Base-by-base conservation (phyloP, 2,888 invertebrate species). In the Gastracanthus pulcherrimus region DNA sequence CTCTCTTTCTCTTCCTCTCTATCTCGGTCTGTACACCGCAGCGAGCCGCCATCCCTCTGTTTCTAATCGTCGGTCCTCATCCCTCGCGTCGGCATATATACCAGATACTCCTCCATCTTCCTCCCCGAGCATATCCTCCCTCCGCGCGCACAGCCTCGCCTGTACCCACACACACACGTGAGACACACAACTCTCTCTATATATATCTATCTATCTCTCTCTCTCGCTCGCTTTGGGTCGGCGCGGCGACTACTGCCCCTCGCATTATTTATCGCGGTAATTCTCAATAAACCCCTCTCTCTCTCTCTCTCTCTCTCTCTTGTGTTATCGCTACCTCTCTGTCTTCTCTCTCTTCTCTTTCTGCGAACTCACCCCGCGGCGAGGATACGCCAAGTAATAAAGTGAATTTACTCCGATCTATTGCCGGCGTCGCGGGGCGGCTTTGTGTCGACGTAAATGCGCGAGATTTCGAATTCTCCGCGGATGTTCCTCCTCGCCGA, bases 191-290 rank as follows among this genome's bases (percentile, higher is more conserved):
- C 13, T 16, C 41, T 16, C 45, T n/a, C n/a, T 34, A 13, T 64
- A 2, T 23, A 3, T 9, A 5, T 64, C 34, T 38, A 0, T 31
- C n/a, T 34, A n/a, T 31, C n/a, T 31, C 41, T 69, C 48, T 26
- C 29, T 19, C 51, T 69, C 48, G 60, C 31, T 31, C 82, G 60
- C 81, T 76, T 26, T 58, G 29, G 48, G 16, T 55, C 55, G 13
- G 16, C 16, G 13, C 45, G 45, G 16, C n/a, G 45, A 45, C 45
- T 55, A 16, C 41, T 41, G 80, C 78, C 83, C 84, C 84, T 86
- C 87, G 82, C 85, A 87, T 89, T 89, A 89, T 89, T 89, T 89
- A 89, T 89, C 88, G 86, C 86, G 83, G 88, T 87, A 88, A 89
- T 89, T 89, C 87, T 87, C 88, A 87, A 89, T 89, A 89, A 89